phyloP scores from a whole-genome alignment of 2,113 vertebrate species.

The Bujurquina vittata region DNA sequence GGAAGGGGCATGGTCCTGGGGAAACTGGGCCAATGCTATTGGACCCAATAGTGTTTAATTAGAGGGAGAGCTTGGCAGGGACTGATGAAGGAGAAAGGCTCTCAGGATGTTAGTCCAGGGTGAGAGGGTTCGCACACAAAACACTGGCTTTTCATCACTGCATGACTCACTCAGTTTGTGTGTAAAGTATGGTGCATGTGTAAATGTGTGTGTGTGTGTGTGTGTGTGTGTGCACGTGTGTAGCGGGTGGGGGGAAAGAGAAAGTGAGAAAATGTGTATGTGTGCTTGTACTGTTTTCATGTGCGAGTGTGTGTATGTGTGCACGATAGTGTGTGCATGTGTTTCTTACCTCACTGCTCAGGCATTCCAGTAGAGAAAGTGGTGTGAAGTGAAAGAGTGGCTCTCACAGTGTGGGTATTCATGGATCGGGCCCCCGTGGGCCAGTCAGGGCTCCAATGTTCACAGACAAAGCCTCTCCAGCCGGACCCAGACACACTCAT shows the following conservation, averaged over 20 bases:
- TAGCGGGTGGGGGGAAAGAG: slow-evolving; percentile 3
- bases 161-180: slow-evolving; percentile 79
- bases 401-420: slow-evolving; percentile 85
- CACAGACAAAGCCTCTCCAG: slow-evolving; percentile 79
- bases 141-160: slow-evolving; percentile 82
- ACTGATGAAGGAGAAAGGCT: slow-evolving; percentile 80
- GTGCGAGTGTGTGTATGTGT: slow-evolving; percentile 19
- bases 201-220: slow-evolving; percentile 2
- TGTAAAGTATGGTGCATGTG: slow-evolving; percentile 55
- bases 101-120: slow-evolving; percentile 82
- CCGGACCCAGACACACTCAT: slow-evolving; percentile 75
- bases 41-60: slow-evolving; percentile 81
- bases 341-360: slow-evolving; percentile 83
- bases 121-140: slow-evolving; percentile 83
- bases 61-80: slow-evolving; percentile 81
- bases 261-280: slow-evolving; percentile 63
- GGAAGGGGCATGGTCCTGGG: slow-evolving; percentile 65
- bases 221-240: slow-evolving; percentile 35
- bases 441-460: slow-evolving; percentile 76
- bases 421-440: slow-evolving; percentile 77
- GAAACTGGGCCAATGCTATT: slow-evolving; percentile 68
- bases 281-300: slow-evolving; percentile 15
- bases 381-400: slow-evolving; percentile 80
- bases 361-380: slow-evolving; percentile 82
- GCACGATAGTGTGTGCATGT: slow-evolving; percentile 22